These are phyloP conservation scores for Seira ritae DNA, from an alignment of 2,888 invertebrate species.

Conservation along the genomic window DNA sequence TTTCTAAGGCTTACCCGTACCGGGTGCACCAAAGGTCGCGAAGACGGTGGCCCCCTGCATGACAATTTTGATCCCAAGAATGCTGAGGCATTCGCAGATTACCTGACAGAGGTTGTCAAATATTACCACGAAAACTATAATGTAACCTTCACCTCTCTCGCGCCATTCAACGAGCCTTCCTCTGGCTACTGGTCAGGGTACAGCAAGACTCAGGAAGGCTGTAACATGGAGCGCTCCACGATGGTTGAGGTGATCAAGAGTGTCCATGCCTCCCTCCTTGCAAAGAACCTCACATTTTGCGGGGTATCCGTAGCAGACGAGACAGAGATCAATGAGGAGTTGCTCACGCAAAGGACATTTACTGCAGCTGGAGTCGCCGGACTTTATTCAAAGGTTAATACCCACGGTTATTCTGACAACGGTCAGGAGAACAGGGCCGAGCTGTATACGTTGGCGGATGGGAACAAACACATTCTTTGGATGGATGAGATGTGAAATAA, in stretches of 20 bases:
- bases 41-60: slow-evolving; percentile 60
- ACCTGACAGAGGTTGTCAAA: slow-evolving; percentile 67
- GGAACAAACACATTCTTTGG: slow-evolving; percentile 69
- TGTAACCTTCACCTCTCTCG: slow-evolving; percentile 67
- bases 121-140: slow-evolving; percentile 64
- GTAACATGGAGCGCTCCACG: slow-evolving; percentile 64
- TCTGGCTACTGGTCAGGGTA: slow-evolving; percentile 68
- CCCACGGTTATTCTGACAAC: slow-evolving; percentile 70
- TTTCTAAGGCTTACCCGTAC: slow-evolving; percentile 66
- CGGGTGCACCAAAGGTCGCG: slow-evolving; percentile 71
- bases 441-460: slow-evolving; percentile 55
- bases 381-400: slow-evolving; percentile 68
- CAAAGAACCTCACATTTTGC: slow-evolving; percentile 54
- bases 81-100: slow-evolving; percentile 66
- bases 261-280: slow-evolving; percentile 43
- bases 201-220: slow-evolving; percentile 65
- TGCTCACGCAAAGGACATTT: slow-evolving; percentile 64
- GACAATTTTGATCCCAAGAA: slow-evolving; percentile 67
- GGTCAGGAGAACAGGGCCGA: slow-evolving; percentile 58
- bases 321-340: slow-evolving; percentile 68
- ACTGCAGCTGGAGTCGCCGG: slow-evolving; percentile 54
- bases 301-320: slow-evolving; percentile 68
- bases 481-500: slow-evolving; percentile 72
- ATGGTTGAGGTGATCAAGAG: slow-evolving; percentile 66
- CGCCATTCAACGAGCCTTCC: slow-evolving; percentile 72